These are phyloP conservation scores for Denticeps clupeoides DNA, from an alignment of 2,797 vertebrate species.

Conservation along the genomic window DNA sequence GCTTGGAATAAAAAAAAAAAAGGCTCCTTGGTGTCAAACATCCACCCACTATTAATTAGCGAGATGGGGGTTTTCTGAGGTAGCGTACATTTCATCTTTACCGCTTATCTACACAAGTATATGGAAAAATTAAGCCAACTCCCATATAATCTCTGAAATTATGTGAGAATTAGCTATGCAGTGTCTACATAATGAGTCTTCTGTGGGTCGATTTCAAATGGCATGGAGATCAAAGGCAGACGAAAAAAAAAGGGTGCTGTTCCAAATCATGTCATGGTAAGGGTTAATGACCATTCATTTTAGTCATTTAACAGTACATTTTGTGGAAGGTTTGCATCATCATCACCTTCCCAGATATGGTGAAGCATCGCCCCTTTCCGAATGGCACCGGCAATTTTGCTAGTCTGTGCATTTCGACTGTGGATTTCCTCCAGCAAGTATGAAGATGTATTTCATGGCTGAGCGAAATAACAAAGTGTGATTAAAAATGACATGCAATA, in stretches of 20 bases:
- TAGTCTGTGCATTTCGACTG: background rate
- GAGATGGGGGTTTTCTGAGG: constrained; percentile 9
- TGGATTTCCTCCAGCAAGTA: background rate
- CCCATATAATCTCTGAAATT: constrained; percentile 12
- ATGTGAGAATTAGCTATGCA: constrained; percentile 14
- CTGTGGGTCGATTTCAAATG: constrained; percentile 15
- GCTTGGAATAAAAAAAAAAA: background rate
- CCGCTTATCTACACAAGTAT: constrained; percentile 6
- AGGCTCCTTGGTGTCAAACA: constrained; percentile 21
- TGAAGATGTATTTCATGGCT: constrained; percentile 2
- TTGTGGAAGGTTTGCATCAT: constrained; percentile 1
- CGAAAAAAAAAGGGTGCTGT: background rate
- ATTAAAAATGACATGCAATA: constrained; percentile 28
- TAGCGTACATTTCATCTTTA: constrained; percentile 18
- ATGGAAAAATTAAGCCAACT: constrained; percentile 1
- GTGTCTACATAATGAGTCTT: constrained; percentile 13
- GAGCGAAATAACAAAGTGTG: constrained; percentile 15
- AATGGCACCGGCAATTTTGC: background rate
- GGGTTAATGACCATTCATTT: no score
- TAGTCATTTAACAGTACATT: background rate
- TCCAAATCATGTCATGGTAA: background rate
- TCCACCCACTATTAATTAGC: constrained; percentile 31
- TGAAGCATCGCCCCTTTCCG: background rate
- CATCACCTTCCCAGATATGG: background rate
- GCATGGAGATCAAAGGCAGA: constrained; percentile 18